Conservation (phyloP, 2,113 vertebrate genomes). For the Chloropsis hardwickii region DNA sequence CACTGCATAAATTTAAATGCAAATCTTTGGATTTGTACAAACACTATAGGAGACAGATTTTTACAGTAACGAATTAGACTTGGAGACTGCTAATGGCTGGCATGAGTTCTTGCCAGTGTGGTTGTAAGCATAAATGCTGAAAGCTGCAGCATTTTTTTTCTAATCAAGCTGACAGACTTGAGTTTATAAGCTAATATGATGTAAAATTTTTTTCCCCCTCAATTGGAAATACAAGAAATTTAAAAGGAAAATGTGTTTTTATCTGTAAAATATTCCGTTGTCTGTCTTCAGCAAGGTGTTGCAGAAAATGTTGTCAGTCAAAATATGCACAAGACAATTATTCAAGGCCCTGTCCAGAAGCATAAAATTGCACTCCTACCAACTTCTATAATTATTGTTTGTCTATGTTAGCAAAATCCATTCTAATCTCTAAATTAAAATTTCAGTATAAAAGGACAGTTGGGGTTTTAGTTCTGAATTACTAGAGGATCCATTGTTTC, state of each 20-base stretch:
- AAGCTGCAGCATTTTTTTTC: neutral
- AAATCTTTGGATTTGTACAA: conserved; percentile 16
- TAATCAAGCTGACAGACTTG: neutral
- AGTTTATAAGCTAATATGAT: neutral
- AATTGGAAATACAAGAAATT: neutral
- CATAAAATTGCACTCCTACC: neutral
- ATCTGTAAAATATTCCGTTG: neutral
- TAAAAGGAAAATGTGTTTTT: neutral
- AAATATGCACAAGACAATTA: neutral
- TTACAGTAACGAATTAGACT: neutral
- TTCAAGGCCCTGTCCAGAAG: neutral
- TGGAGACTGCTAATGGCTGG: neutral
- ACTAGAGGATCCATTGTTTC: conserved; percentile 36
- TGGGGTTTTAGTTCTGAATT: conserved; percentile 50
- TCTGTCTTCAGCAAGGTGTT: neutral
- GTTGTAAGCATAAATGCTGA: neutral
- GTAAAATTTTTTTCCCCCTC: neutral
- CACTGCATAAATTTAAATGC: conserved; percentile 33
- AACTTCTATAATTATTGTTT: neutral
- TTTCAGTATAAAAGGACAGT: conserved; percentile 3
- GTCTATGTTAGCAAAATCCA: neutral
- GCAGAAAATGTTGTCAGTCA: neutral
- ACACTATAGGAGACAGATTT: conserved; percentile 2
- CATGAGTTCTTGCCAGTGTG: neutral
- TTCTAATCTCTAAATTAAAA: conserved; percentile 34